phyloP scores from a whole-genome alignment of 2,888 invertebrate genomes.

The Rutpela maculata region DNA sequence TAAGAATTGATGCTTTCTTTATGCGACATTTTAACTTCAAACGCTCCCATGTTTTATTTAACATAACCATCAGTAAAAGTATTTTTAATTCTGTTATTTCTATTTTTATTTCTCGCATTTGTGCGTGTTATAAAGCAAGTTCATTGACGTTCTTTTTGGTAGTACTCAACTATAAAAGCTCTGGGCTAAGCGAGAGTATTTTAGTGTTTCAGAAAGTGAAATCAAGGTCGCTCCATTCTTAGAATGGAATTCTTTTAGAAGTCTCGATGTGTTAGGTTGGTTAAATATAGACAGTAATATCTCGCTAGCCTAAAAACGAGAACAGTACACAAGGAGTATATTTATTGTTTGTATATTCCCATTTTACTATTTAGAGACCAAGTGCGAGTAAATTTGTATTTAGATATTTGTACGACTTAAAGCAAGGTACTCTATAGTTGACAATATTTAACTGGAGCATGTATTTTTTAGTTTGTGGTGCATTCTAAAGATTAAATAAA shows the following conservation, averaged over 20 bases:
- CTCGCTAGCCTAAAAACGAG: slow-evolving; percentile 14
- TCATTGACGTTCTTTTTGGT: slow-evolving; percentile 37
- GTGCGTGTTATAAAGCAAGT: slow-evolving; percentile 37
- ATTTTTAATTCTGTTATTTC: slow-evolving; percentile 36
- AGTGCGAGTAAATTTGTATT: slow-evolving; percentile 1
- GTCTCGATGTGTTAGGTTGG: slow-evolving; percentile 27
- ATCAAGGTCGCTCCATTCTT: slow-evolving; percentile 59
- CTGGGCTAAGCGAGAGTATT: slow-evolving; percentile 45
- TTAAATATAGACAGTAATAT: slow-evolving; percentile 30
- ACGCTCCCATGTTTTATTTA: background rate
- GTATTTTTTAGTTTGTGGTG: background rate
- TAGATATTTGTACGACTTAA: background rate
- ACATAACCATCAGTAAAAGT: slow-evolving; percentile 13
- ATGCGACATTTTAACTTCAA: background rate
- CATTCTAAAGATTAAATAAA: background rate
- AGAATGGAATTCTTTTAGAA: slow-evolving; percentile 49
- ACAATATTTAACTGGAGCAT: background rate
- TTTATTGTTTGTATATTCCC: background rate
- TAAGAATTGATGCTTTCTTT: background rate
- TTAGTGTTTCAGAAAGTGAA: slow-evolving; percentile 58
- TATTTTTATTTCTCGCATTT: slow-evolving; percentile 33
- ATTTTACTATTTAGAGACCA: background rate
- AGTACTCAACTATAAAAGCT: slow-evolving; percentile 35
- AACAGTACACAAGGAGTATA: background rate
- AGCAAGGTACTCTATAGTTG: background rate